phyloP scores from a whole-genome alignment of 2,113 vertebrate species.

The Paramisgurnus dabryanus region DNA sequence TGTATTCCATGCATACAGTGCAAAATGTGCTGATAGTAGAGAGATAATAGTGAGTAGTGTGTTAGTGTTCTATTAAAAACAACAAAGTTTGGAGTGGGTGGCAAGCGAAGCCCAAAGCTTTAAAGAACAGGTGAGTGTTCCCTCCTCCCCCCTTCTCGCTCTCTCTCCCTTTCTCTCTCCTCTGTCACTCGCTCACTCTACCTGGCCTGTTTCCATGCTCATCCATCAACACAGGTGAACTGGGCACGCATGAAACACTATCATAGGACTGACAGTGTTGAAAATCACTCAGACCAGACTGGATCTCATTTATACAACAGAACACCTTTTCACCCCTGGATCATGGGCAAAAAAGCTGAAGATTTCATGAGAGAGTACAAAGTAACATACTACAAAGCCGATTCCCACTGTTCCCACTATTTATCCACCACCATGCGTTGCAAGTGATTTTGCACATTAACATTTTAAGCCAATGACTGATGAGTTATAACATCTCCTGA shows the following conservation, averaged over 20 bases:
- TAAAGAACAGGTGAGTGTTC: constrained; percentile 33
- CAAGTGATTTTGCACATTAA: too few relatives aligned
- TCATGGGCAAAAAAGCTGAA: constrained; percentile 11
- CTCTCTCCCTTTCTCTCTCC: not conserved
- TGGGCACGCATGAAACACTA: constrained; percentile 45
- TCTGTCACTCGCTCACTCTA: constrained; percentile 12
- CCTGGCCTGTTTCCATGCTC: constrained; percentile 52
- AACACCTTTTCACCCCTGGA: constrained; percentile 10
- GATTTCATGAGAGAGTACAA: not conserved
- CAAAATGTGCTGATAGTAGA: not conserved
- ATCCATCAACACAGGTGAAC: constrained; percentile 49
- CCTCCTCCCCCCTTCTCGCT: constrained; percentile 47
- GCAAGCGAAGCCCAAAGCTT: not conserved
- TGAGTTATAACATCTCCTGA: too few relatives aligned
- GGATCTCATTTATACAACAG: constrained; percentile 12
- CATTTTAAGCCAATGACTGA: too few relatives aligned
- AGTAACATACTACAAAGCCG: too few relatives aligned
- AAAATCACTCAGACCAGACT: constrained; percentile 30
- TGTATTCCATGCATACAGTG: not conserved
- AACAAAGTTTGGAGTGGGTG: not conserved
- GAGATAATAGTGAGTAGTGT: not conserved
- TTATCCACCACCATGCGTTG: not conserved
- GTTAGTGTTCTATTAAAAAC: not conserved
- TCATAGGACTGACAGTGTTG: constrained; percentile 47
- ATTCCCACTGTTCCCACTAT: not conserved